These are phyloP conservation scores for Grus americana DNA, from an alignment of 2,113 vertebrate species.

Conservation along the genomic window DNA sequence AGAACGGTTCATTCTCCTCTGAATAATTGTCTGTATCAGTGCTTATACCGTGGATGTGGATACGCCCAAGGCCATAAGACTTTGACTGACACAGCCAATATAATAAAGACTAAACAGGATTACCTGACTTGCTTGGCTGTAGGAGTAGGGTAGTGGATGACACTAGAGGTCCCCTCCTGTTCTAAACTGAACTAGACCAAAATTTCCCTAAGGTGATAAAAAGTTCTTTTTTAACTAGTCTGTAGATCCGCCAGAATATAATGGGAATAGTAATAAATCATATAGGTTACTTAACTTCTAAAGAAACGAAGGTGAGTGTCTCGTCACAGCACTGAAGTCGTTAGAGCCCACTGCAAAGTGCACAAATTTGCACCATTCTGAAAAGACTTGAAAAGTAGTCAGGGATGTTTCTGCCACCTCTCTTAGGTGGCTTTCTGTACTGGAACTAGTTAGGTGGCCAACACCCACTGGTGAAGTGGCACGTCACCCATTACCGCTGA, in stretches of 20 bases:
- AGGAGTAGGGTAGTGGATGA: background rate
- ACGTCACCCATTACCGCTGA: background rate
- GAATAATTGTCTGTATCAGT: background rate
- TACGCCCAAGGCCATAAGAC: background rate
- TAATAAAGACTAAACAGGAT: background rate
- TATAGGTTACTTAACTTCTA: background rate
- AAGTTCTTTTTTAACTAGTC: background rate
- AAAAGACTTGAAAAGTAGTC: background rate
- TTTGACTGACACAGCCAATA: background rate
- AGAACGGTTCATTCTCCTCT: background rate
- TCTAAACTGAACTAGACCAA: background rate
- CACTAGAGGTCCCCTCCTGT: background rate
- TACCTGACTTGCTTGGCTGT: background rate
- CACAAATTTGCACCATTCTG: background rate
- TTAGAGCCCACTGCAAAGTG: background rate
- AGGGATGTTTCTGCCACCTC: background rate
- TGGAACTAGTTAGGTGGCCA: background rate
- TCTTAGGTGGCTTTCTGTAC: background rate
- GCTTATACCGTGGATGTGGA: background rate
- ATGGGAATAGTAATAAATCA: background rate
- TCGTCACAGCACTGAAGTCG: background rate
- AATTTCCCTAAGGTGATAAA: background rate
- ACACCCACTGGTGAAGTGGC: background rate
- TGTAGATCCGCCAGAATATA: background rate
- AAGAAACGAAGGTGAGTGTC: background rate